phyloP scores from a whole-genome alignment of 2,888 invertebrate species.

The Tenthredo amoena region DNA sequence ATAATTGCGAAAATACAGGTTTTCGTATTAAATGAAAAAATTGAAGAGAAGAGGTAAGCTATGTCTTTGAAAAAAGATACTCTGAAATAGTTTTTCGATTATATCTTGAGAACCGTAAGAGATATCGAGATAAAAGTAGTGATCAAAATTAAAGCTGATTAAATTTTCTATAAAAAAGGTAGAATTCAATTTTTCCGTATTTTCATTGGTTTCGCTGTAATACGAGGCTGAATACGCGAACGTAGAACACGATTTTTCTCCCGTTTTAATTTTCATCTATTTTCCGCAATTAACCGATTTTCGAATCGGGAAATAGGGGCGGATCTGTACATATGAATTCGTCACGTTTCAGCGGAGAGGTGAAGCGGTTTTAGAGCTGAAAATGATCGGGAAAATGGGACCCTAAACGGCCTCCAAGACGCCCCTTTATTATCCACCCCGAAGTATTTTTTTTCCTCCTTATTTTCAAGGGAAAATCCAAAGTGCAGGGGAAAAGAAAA shows the following conservation, averaged over 20 bases:
- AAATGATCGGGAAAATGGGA: conserved; percentile 46
- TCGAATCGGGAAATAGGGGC: not conserved
- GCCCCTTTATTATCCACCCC: conserved; percentile 23
- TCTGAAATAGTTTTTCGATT: too few relatives aligned
- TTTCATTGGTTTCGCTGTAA: too few relatives aligned
- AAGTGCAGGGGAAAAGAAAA: not conserved
- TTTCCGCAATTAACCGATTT: not conserved
- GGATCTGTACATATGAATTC: not conserved
- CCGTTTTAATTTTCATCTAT: not conserved
- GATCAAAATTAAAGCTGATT: too few relatives aligned
- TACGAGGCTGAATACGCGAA: too few relatives aligned
- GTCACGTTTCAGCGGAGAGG: not conserved
- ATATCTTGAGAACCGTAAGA: too few relatives aligned
- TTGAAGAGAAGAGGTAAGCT: not conserved
- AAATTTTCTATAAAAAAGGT: too few relatives aligned
- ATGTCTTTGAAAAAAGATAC: too few relatives aligned
- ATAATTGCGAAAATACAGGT: not conserved
- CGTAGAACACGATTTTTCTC: too few relatives aligned
- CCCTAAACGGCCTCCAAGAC: conserved; percentile 26
- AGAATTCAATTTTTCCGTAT: too few relatives aligned
- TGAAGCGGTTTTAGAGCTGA: conserved; percentile 46
- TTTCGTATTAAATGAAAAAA: not conserved
- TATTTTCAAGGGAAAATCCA: not conserved
- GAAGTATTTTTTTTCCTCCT: not conserved
- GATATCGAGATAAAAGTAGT: too few relatives aligned